Percentiles rank a stretch among this genome's conserved stretches.
Evolutionary conservation across 2,888 invertebrate species (phyloP).

Genomic region (Copidosoma aretas): DNA sequence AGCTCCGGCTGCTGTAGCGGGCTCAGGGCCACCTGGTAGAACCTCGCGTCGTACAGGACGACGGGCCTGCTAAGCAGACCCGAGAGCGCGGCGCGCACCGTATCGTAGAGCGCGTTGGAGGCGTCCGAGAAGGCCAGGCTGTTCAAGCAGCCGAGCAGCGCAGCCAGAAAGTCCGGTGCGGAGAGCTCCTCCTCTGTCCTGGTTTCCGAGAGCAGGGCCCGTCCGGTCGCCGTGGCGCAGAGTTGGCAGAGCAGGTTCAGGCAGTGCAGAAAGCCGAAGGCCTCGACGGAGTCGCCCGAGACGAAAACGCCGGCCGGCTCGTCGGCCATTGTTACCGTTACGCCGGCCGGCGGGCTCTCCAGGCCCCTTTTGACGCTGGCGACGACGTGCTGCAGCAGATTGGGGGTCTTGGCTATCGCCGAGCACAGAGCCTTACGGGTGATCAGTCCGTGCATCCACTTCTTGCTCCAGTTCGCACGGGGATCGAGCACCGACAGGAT

Average conservation of each 20-base stretch:
- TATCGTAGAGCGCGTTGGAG: constrained; percentile 52
- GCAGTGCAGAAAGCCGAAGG: constrained; percentile 56
- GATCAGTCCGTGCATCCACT: constrained; percentile 54
- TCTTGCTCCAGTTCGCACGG: constrained; percentile 55
- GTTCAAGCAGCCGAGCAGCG: constrained; percentile 51
- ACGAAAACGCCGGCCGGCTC: constrained; percentile 55
- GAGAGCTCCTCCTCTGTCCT: constrained; percentile 46
- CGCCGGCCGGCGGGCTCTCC: constrained; percentile 44
- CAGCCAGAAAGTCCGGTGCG: constrained; percentile 49
- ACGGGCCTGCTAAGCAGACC: constrained; percentile 50
- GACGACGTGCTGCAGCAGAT: constrained; percentile 50
- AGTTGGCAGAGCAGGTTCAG: constrained; percentile 55
- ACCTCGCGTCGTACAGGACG: constrained; percentile 50
- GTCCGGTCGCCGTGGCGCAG: constrained; percentile 50
- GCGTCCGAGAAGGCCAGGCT: constrained; percentile 49
- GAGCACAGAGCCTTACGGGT: constrained; percentile 51
- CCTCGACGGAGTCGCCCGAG: constrained; percentile 55
- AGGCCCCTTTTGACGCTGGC: constrained; percentile 48
- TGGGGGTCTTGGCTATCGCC: constrained; percentile 53
- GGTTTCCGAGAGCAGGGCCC: constrained; percentile 49
- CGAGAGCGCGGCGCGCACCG: constrained; percentile 49
- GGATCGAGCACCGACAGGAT: constrained; percentile 57
- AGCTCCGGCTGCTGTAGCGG: constrained; percentile 49
- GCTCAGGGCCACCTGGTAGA: constrained; percentile 52
- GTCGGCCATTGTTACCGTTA: constrained; percentile 50